phyloP scores from a whole-genome alignment of 2,797 vertebrate species.

The Cephalopachus bancanus region DNA sequence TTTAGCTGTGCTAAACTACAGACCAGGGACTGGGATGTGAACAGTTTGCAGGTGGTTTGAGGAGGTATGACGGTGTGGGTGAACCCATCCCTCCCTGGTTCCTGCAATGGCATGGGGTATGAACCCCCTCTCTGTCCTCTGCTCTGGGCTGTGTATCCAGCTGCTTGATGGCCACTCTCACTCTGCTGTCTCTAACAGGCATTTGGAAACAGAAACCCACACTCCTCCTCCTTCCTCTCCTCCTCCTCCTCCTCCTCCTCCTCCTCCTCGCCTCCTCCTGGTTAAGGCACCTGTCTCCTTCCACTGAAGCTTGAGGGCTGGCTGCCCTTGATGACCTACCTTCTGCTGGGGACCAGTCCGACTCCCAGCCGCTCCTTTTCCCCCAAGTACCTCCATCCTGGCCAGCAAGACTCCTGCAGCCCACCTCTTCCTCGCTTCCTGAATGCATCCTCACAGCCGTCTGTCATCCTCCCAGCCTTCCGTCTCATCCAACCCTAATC shows the following conservation, averaged over 20 bases:
- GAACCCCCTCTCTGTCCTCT: not conserved
- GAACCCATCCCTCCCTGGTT: not conserved
- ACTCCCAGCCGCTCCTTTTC: not conserved
- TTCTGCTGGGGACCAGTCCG: not conserved
- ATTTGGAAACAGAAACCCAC: not conserved
- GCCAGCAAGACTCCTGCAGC: rapidly evolving
- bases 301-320: not conserved
- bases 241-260: not conserved
- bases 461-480: not conserved
- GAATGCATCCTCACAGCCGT: not conserved
- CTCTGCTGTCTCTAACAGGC: not conserved
- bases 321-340: too few species aligned
- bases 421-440: not conserved
- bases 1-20: not conserved
- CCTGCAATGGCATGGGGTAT: not conserved
- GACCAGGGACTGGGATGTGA: not conserved
- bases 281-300: not conserved
- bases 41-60: not conserved
- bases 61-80: not conserved
- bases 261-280: not conserved
- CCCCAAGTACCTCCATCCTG: rapidly evolving
- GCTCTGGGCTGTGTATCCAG: not conserved
- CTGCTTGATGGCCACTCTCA: not conserved
- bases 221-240: not conserved
- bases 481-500: not conserved